A percentile compares a stretch with the other conserved stretches of the same genome.
Evolutionary conservation across 2,888 invertebrate genomes (phyloP).

Genomic region (Agrochola lychnidis): DNA sequence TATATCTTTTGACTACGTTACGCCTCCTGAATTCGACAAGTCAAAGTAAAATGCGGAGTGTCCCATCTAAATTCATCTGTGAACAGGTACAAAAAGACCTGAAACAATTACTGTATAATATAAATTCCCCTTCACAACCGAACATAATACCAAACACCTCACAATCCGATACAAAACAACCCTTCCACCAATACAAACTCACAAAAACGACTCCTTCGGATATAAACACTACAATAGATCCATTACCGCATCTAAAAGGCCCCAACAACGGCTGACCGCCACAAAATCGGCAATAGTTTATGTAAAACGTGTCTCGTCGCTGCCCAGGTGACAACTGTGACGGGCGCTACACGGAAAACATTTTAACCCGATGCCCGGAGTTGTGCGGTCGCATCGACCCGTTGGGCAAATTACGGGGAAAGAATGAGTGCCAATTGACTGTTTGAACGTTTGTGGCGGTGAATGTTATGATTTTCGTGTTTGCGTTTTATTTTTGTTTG

Average conservation of each 20-base stretch:
- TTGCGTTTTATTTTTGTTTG: slow-evolving; percentile 15
- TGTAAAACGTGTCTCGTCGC: slow-evolving; percentile 64
- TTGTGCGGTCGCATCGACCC: slow-evolving; percentile 76
- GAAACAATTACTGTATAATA: slow-evolving; percentile 6
- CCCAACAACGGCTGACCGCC: slow-evolving; percentile 50
- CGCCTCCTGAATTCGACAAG: no score
- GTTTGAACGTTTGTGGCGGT: slow-evolving; percentile 41
- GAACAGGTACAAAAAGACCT: neutral
- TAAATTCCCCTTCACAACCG: slow-evolving; percentile 11
- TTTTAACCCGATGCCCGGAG: slow-evolving; percentile 81
- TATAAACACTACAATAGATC: slow-evolving; percentile 65
- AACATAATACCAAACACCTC: slow-evolving; percentile 1
- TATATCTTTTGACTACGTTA: no score
- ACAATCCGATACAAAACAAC: slow-evolving; percentile 37
- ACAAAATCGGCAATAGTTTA: slow-evolving; percentile 67
- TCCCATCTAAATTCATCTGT: no score
- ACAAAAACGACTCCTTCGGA: slow-evolving; percentile 28
- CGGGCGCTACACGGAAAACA: slow-evolving; percentile 83
- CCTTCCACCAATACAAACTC: slow-evolving; percentile 30
- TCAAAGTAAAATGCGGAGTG: no score
- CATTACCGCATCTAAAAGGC: slow-evolving; percentile 67
- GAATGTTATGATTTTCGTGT: slow-evolving; percentile 44
- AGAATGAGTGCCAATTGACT: slow-evolving; percentile 63
- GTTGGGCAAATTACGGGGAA: slow-evolving; percentile 59
- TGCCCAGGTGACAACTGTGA: slow-evolving; percentile 76